These are phyloP conservation scores for Harpagoxenus sublaevis DNA, from an alignment of 2,888 invertebrate genomes.

Conservation along the genomic window DNA sequence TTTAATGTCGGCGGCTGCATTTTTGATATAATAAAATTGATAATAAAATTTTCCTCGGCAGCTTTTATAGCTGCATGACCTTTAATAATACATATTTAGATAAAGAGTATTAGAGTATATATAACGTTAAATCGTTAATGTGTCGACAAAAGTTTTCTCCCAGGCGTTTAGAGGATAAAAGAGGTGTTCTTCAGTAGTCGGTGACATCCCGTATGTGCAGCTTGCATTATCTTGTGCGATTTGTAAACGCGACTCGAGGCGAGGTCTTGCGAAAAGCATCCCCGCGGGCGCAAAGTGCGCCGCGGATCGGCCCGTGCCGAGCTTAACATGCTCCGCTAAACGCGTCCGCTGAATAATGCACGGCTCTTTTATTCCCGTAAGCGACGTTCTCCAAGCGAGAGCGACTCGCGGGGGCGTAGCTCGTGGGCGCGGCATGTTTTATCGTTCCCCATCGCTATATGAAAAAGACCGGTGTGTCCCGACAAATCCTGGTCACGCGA, in stretches of 20 bases:
- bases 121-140: neutral
- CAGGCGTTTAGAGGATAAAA: neutral
- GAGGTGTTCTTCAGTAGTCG: neutral
- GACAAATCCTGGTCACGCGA: slow-evolving; percentile 29
- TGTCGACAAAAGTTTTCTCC: neutral
- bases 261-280: slow-evolving; percentile 10
- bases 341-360: slow-evolving; percentile 37
- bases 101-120: neutral
- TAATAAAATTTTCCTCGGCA: neutral
- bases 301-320: slow-evolving; percentile 8
- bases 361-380: slow-evolving; percentile 32
- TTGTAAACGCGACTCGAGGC: slow-evolving; percentile 19
- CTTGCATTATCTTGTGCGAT: slow-evolving; percentile 18
- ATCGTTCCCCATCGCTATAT: slow-evolving; percentile 15
- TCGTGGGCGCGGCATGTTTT: slow-evolving; percentile 27
- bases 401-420: slow-evolving; percentile 27
- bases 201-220: neutral
- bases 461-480: slow-evolving; percentile 20
- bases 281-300: slow-evolving; percentile 19
- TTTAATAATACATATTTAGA: neutral
- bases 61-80: neutral
- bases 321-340: slow-evolving; percentile 41
- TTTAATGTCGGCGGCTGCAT: neutral
- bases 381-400: slow-evolving; percentile 2
- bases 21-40: neutral